A percentile compares a stretch with the other conserved stretches of the same genome.
phyloP scores from a whole-genome alignment of 2,113 vertebrate genomes.

The Chamaetylas fuelleborni region DNA sequence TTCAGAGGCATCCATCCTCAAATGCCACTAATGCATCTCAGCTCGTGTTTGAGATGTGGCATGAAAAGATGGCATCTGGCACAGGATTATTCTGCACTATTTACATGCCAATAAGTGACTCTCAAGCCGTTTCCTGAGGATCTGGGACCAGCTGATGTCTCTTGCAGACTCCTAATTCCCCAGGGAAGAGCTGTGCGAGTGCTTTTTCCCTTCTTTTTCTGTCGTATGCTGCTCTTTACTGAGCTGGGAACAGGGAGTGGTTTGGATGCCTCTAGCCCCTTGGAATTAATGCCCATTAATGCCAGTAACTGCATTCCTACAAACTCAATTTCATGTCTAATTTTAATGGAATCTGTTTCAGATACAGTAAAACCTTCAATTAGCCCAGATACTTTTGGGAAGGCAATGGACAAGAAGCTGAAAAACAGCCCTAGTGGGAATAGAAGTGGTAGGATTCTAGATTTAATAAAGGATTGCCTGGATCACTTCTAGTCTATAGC shows the following conservation, averaged over 20 bases:
- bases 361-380: background rate
- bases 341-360: background rate
- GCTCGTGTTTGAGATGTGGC: background rate
- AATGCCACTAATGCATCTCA: background rate
- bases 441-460: background rate
- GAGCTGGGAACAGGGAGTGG: accelerated
- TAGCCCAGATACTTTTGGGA: background rate
- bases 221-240: background rate
- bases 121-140: background rate
- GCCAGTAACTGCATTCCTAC: background rate
- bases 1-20: background rate
- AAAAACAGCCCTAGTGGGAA: background rate
- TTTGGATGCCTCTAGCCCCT: background rate
- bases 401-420: background rate
- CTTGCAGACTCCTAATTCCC: background rate
- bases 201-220: background rate
- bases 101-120: background rate
- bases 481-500: background rate
- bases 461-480: background rate
- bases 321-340: background rate
- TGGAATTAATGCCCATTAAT: background rate
- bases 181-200: accelerated
- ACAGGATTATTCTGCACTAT: background rate
- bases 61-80: background rate
- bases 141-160: background rate